These are phyloP conservation scores for Polyommatus iphigenia DNA, from an alignment of 2,888 invertebrate genomes.

Conservation along the genomic window DNA sequence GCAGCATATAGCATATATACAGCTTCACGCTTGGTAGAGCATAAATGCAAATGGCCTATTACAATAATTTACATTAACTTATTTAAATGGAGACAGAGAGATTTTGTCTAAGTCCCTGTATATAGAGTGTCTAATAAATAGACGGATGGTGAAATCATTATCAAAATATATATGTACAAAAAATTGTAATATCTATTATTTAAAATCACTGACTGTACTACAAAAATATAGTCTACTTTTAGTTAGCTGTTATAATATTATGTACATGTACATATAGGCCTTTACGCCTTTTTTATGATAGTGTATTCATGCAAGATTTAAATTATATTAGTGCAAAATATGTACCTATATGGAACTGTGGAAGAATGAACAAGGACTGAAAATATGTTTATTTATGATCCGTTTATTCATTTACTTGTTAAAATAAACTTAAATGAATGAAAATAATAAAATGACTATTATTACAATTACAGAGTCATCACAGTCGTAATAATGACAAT, in stretches of 20 bases:
- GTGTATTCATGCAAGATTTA: too few species aligned
- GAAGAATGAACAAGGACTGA: too few species aligned
- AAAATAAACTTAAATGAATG: not conserved
- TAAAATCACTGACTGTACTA: too few species aligned
- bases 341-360: too few species aligned
- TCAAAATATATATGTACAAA: too few species aligned
- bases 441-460: not conserved
- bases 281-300: too few species aligned
- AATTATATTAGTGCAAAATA: too few species aligned
- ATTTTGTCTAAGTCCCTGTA: not conserved
- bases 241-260: too few species aligned
- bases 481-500: not conserved
- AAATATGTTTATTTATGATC: not conserved
- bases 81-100: not conserved
- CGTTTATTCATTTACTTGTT: not conserved
- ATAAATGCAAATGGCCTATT: not conserved
- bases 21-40: conserved; percentile 10
- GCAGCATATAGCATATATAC: not conserved
- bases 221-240: too few species aligned
- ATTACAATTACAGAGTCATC: not conserved
- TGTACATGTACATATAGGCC: too few species aligned
- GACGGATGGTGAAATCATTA: not conserved
- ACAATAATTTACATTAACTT: not conserved
- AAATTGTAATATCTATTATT: too few species aligned
- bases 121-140: not conserved